These are phyloP conservation scores for Plagodis pulveraria DNA, from an alignment of 2,888 invertebrate genomes.

Conservation along the genomic window DNA sequence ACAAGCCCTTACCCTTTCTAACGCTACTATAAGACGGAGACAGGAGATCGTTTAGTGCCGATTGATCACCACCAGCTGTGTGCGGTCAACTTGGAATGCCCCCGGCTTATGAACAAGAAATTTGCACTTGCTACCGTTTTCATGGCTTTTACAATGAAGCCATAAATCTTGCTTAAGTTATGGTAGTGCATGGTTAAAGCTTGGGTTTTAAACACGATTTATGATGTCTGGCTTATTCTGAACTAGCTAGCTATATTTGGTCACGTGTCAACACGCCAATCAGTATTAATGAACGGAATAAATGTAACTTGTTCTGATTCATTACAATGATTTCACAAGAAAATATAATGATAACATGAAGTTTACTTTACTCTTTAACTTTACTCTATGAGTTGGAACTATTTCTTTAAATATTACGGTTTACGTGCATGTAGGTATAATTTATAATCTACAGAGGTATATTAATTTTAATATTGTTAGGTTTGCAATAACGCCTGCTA, in stretches of 20 bases:
- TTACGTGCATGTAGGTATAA: too few species aligned
- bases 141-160: constrained; percentile 38
- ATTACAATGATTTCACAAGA: too few species aligned
- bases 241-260: constrained; percentile 1
- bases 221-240: not conserved
- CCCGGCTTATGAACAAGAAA: constrained; percentile 33
- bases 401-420: too few species aligned
- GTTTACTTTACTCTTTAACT: too few species aligned
- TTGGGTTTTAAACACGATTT: constrained; percentile 3
- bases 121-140: constrained; percentile 37
- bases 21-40: constrained; percentile 24
- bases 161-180: constrained; percentile 32
- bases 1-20: constrained; percentile 30
- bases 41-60: constrained; percentile 23
- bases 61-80: constrained; percentile 45
- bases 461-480: too few species aligned
- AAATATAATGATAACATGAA: too few species aligned
- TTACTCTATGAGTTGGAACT: too few species aligned
- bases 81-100: constrained; percentile 36
- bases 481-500: too few species aligned
- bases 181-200: constrained; percentile 10
- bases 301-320: not conserved
- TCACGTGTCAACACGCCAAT: constrained; percentile 7
- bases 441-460: too few species aligned
- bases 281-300: constrained; percentile 1